Base-by-base conservation (phyloP, 2,113 vertebrate species). In the Heloderma charlesbogerti region DNA sequence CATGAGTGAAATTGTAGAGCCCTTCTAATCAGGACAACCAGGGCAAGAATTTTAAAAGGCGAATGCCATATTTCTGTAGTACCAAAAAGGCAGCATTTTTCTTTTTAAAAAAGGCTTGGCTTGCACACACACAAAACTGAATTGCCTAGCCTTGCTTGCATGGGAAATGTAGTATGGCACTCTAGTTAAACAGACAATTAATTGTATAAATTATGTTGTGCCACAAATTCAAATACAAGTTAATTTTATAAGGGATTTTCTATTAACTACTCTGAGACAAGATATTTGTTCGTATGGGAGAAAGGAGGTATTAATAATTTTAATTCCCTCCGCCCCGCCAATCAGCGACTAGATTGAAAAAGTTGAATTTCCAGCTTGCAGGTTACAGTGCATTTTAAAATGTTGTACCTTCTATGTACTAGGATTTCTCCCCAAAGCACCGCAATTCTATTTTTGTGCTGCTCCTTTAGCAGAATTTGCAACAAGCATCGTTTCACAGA, bases 221-320 rank as follows among this genome's bases (percentile, higher is more conserved):
- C 88, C 88, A 94, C 93, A 45, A 90, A 95, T 34, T 60, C 89
- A 89, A 90, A 93, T 75, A 69, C 54, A 48, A 90, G 51, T 72
- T 66, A 88, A 94, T 79, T 91, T 92, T 0, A 79, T 60, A 93
- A 86, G 43, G 22, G 18, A 92, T 87, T 91, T 74, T n/a, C 27
- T 0, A 0, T 45, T 18, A 2, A 2, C 34, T 86, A 90, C 88
- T 90, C 84, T 78, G 80, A 88, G 93, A 89, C 88, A 40, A 84
- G 18, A 43, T 51, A 18, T 37, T 69, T 66, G 57, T 0, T 91
- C 89, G 63, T 4, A 43, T 75, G 89, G 89, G 88, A 78, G 22
- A 94, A 91, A 88, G 71, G 3, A 51, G 90, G 40, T 3, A 67
- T 45, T 88, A 40, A 6, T 74, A 90, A 66, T 15, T 2, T 51